phyloP scores from a whole-genome alignment of 2,888 invertebrate genomes.

The Pristionchus arcanus region DNA sequence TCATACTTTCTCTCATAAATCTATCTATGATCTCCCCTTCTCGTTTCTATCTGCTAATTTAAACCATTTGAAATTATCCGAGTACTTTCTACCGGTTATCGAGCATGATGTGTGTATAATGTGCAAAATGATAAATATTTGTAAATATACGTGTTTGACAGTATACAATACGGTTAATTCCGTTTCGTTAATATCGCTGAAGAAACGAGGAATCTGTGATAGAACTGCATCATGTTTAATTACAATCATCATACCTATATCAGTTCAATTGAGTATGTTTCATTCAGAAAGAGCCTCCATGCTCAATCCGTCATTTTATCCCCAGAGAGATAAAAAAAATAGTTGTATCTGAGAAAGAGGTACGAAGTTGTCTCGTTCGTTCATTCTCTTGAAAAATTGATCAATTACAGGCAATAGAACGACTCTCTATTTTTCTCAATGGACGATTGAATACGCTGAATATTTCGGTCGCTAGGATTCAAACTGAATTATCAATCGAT shows the following conservation, averaged over 20 bases:
- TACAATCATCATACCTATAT: too few relatives aligned
- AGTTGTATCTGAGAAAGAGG: conserved; percentile 11
- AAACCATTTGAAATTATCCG: neutral
- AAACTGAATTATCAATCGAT: neutral
- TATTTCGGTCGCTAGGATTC: neutral
- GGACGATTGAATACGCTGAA: neutral
- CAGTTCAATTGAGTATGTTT: neutral
- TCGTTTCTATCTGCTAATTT: conserved; percentile 14
- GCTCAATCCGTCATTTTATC: neutral
- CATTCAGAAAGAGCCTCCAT: neutral
- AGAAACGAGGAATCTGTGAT: neutral
- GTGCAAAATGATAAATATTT: conserved; percentile 28
- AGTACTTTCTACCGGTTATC: conserved; percentile 26
- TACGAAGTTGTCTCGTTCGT: neutral
- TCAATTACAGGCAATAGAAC: neutral
- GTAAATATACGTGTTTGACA: neutral
- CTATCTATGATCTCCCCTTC: conserved; percentile 2
- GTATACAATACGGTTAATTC: neutral
- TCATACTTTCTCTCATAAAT: neutral
- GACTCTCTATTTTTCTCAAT: neutral
- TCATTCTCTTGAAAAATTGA: neutral
- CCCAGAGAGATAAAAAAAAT: neutral
- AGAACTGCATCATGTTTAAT: too few relatives aligned
- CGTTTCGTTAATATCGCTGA: neutral
- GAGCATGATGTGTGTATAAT: conserved; percentile 26